Conservation (phyloP, 2,113 vertebrate species). For the Castor canadensis region DNA sequence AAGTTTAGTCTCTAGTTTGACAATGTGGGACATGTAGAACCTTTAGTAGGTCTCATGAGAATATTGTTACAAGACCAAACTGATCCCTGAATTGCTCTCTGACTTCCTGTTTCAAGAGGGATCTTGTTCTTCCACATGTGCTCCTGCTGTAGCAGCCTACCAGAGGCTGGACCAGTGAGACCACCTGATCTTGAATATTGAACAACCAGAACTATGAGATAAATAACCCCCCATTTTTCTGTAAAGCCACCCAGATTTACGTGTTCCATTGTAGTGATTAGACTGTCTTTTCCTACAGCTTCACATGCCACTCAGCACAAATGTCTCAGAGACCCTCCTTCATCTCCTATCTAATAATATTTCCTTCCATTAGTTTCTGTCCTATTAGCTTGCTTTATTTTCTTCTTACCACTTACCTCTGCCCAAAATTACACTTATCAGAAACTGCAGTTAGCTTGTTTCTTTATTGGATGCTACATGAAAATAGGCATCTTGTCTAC, state of each 20-base stretch:
- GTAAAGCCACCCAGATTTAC: neutral
- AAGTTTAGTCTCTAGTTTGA: neutral
- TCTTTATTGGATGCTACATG: neutral
- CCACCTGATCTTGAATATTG: neutral
- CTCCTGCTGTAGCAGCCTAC: neutral
- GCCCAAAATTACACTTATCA: neutral
- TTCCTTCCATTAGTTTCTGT: neutral
- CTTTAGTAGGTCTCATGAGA: neutral
- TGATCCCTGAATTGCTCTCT: neutral
- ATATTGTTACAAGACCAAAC: neutral
- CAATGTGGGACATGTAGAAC: neutral
- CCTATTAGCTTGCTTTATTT: neutral
- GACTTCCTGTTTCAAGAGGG: neutral
- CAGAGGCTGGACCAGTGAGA: neutral
- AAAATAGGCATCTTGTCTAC: neutral
- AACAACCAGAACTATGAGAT: neutral
- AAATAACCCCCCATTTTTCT: neutral
- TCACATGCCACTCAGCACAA: neutral
- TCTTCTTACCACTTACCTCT: conserved; percentile 11
- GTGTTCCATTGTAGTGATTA: neutral
- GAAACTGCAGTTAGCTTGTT: neutral
- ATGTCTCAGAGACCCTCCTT: neutral
- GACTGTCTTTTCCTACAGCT: too few relatives aligned
- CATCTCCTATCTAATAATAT: neutral
- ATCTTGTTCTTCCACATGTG: neutral